Conservation (phyloP, 2,888 invertebrate genomes). For the Pollenia amentaria region DNA sequence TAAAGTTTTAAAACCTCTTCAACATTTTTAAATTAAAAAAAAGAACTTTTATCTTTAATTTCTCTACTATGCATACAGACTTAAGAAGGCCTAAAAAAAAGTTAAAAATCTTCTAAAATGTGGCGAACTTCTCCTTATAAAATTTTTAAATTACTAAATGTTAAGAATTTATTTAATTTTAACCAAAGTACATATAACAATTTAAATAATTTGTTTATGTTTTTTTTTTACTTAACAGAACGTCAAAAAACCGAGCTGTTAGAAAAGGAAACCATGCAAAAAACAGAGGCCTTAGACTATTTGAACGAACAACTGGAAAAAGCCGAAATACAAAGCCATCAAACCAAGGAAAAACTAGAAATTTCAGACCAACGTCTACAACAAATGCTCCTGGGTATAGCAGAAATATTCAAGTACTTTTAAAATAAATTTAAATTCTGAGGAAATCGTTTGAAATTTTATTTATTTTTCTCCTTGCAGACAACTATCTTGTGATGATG, state of each 20-base stretch:
- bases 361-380: constrained; percentile 78
- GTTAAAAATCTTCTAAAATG: too few relatives aligned
- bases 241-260: constrained; percentile 82
- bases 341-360: constrained; percentile 80
- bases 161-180: too few relatives aligned
- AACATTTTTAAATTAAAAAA: too few relatives aligned
- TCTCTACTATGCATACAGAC: too few relatives aligned
- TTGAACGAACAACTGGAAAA: constrained; percentile 78
- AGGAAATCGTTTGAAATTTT: background rate
- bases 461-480: constrained; percentile 83
- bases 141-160: too few relatives aligned
- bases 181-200: too few relatives aligned
- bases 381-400: constrained; percentile 85
- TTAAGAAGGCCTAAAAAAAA: too few relatives aligned
- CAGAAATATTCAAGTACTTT: constrained; percentile 84
- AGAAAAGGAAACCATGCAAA: constrained; percentile 81
- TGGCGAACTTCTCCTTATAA: too few relatives aligned
- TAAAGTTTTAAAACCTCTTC: too few relatives aligned
- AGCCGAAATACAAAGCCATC: constrained; percentile 79
- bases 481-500: constrained; percentile 89
- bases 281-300: constrained; percentile 82
- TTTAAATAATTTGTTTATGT: background rate
- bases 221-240: constrained; percentile 75
- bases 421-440: background rate
- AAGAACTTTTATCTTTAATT: too few relatives aligned